Base-by-base conservation (phyloP, 2,888 invertebrate genomes). In the Athrips mouffetella region DNA sequence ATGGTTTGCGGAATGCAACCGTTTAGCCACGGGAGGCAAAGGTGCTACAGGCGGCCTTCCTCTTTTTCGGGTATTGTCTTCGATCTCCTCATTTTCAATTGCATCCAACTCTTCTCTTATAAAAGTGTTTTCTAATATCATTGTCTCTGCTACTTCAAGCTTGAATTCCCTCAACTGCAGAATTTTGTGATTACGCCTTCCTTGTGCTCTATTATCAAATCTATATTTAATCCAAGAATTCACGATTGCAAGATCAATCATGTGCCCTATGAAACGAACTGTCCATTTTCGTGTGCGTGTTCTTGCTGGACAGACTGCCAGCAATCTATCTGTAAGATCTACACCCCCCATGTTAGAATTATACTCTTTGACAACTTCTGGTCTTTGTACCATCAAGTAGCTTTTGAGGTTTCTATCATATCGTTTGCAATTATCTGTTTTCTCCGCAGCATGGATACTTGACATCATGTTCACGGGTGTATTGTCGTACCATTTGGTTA, bases 271-370 rank as follows among this genome's bases (percentile, higher is more conserved):
- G 13, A 53, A 45, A 7, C 53, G 31, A 4, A 45, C 33, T 6
- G 53, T 53, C 55, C 51, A 55, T 23, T 55, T 53, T 7, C 27
- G 41, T 7, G 53, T 55, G 11, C 53, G 45, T 16, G 27, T 21
- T 42, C 49, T 10, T 8, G 41, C 29, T 1, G 54, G 49, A 18
- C 53, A 52, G 1, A 55, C 49, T 11, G 53, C 30, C 2, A 52
- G 25, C 13, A 54, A 18, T 16, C 54, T 45, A 18, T 55, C 55
- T 7, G 55, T 49, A 2, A 58, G 44, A 39, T 54, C 51, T n/a
- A 56, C 56, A 6, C 58, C 58, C 10, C 58, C 53, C 53, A 56
- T 53, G 18, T 58, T 52, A 13, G 42, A 15, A 27, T 54, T 58
- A 23, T 56, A 58, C 18, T 46, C 33, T 49, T 42, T 51, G 15